phyloP scores from a whole-genome alignment of 2,113 vertebrate species.

The Cynoglossus semilaevis region DNA sequence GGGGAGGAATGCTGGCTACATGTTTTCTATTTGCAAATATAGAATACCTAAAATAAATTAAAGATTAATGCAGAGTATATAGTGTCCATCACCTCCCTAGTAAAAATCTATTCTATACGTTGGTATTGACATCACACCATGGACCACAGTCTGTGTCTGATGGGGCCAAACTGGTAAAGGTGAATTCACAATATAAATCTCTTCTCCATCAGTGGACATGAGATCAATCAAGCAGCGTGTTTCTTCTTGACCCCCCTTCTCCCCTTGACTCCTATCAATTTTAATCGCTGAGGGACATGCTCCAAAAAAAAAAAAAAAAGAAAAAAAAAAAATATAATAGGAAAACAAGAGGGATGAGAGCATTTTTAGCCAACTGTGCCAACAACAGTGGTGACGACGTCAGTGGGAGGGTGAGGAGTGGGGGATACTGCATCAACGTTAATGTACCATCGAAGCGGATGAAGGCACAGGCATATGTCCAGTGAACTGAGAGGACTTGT shows the following conservation, averaged over 20 bases:
- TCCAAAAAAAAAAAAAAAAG: conserved; percentile 85
- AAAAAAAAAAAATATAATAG: too few relatives aligned
- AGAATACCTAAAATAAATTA: too few relatives aligned
- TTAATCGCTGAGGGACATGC: conserved; percentile 90
- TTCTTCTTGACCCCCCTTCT: conserved; percentile 43
- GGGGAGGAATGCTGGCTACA: too few relatives aligned
- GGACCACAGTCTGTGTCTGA: too few relatives aligned
- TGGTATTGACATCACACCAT: too few relatives aligned
- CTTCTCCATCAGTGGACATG: conserved; percentile 72
- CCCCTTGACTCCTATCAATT: conserved; percentile 87
- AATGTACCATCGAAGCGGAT: conserved; percentile 35
- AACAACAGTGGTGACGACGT: conserved; percentile 71
- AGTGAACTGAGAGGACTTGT: not conserved
- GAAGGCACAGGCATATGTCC: conserved; percentile 13
- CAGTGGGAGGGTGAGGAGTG: conserved; percentile 23
- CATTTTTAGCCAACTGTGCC: conserved; percentile 81
- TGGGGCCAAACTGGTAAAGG: conserved; percentile 29
- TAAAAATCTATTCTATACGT: too few relatives aligned
- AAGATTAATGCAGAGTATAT: too few relatives aligned
- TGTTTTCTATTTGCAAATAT: too few relatives aligned
- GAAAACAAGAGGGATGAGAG: conserved; percentile 92
- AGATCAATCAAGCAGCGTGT: conserved; percentile 84
- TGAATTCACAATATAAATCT: conserved; percentile 68
- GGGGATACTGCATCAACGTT: conserved; percentile 41
- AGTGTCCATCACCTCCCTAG: too few relatives aligned